These are phyloP conservation scores for Eledone cirrhosa DNA, from an alignment of 2,888 invertebrate genomes.

Conservation along the genomic window DNA sequence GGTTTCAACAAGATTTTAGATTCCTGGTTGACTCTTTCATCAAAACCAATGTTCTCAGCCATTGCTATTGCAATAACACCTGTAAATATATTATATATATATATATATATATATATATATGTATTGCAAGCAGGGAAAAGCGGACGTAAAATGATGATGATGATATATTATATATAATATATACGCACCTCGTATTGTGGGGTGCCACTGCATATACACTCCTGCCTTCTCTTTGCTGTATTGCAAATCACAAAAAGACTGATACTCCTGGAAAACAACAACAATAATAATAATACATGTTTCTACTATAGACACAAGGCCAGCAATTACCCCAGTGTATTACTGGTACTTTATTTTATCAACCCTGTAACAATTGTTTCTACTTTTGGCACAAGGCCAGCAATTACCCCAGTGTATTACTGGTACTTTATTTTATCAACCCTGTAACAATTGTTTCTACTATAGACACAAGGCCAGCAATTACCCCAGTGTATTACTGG, in stretches of 20 bases:
- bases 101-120: too few species aligned
- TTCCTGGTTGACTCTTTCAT: slow-evolving; percentile 64
- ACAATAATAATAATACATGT: too few species aligned
- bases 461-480: too few species aligned
- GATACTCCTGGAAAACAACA: slow-evolving; percentile 61
- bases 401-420: not conserved
- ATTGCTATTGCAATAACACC: slow-evolving; percentile 65
- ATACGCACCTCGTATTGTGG: slow-evolving; percentile 55
- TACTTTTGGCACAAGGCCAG: too few species aligned
- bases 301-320: too few species aligned
- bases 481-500: too few species aligned
- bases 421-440: not conserved
- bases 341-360: too few species aligned
- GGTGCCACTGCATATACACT: slow-evolving; percentile 67
- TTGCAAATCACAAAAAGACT: slow-evolving; percentile 67
- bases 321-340: too few species aligned
- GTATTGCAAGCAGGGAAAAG: too few species aligned
- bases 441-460: not conserved
- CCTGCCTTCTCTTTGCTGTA: slow-evolving; percentile 66
- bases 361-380: too few species aligned
- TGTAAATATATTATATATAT: slow-evolving; percentile 32
- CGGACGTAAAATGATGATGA: too few species aligned
- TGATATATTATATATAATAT: not conserved
- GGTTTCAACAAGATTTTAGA: slow-evolving; percentile 64
- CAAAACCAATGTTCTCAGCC: slow-evolving; percentile 62